Evolutionary conservation across 1,140 invertebrate species (phyloP).

Genomic region (Brachionus sp.): DNA sequence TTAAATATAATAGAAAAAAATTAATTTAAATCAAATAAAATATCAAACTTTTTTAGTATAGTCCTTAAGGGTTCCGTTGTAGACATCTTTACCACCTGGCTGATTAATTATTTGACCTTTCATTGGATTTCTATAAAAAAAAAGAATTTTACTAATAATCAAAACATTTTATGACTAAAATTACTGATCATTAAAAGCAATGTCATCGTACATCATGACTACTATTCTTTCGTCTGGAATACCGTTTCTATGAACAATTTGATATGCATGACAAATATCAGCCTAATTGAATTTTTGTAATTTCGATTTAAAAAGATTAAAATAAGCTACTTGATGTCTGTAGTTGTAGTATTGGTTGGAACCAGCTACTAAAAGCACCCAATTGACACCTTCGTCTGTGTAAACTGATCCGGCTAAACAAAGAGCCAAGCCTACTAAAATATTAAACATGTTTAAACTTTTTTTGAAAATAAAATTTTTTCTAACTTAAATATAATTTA

Average conservation of each 20-base stretch:
- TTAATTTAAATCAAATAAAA: background rate
- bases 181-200: conserved; percentile 63
- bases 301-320: background rate
- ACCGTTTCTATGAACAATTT: conserved; percentile 64
- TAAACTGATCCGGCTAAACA: conserved; percentile 4
- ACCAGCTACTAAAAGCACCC: conserved; percentile 66
- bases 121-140: conserved; percentile 63
- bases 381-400: conserved; percentile 57
- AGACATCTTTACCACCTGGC: conserved; percentile 65
- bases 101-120: conserved; percentile 65
- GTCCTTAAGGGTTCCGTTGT: conserved; percentile 64
- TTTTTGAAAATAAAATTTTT: background rate
- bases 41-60: conserved; percentile 61
- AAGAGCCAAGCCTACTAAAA: background rate
- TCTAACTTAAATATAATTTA: background rate
- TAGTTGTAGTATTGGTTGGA: conserved; percentile 65
- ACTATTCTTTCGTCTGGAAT: conserved; percentile 65
- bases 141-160: background rate
- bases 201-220: conserved; percentile 68
- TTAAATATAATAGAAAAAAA: conserved; percentile 12
- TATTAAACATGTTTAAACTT: background rate
- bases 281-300: conserved; percentile 57
- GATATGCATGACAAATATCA: conserved; percentile 67
- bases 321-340: conserved; percentile 63
- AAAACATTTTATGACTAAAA: conserved; percentile 48